phyloP scores from a whole-genome alignment of 1,140 invertebrate species.

The Zophobas morio region DNA sequence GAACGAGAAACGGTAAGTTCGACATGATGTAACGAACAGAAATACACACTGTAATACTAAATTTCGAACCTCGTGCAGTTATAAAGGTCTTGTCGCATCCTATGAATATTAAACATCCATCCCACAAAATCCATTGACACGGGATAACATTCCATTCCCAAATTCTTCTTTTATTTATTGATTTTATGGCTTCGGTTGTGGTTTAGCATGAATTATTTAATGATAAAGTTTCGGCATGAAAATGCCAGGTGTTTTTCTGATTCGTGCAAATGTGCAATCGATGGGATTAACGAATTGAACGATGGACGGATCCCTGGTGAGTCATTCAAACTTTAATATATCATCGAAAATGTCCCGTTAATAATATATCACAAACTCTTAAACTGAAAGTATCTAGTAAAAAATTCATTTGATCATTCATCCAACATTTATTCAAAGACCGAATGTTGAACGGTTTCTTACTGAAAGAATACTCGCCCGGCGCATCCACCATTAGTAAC shows the following conservation, averaged over 20 bases:
- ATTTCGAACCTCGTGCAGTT: conserved; percentile 20
- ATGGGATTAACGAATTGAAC: conserved; percentile 26
- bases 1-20: not conserved
- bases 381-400: conserved; percentile 27
- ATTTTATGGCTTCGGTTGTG: not conserved
- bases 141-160: conserved; percentile 1
- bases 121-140: conserved; percentile 11
- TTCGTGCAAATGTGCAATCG: conserved; percentile 6
- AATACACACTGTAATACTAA: conserved; percentile 28
- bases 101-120: conserved; percentile 33
- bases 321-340: conserved; percentile 11
- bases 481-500: conserved; percentile 31
- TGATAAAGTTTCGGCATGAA: not conserved
- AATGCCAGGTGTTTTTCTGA: conserved; percentile 9
- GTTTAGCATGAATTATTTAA: conserved; percentile 9
- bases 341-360: conserved; percentile 19
- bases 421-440: not conserved
- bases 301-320: not conserved
- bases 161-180: conserved; percentile 13
- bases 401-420: conserved; percentile 35
- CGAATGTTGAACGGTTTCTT: not conserved
- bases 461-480: conserved; percentile 2
- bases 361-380: conserved; percentile 24
- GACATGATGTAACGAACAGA: conserved; percentile 19
- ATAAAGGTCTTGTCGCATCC: conserved; percentile 19